Base-by-base conservation (phyloP, 2,888 invertebrate species). In the Sialis lutaria region DNA sequence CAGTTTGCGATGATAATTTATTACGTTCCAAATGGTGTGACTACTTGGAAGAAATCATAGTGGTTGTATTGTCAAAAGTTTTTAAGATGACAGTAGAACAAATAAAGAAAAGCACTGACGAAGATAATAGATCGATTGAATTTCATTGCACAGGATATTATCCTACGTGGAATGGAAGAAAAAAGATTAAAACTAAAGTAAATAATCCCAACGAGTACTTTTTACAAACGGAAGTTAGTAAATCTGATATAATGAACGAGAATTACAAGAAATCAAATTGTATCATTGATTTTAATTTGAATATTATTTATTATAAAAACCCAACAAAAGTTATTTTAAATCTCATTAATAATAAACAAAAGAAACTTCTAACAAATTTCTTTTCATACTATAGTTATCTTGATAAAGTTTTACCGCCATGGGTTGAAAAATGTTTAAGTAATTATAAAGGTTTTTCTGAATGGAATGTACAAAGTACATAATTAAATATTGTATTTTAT, bases 221-320 rank as follows among this genome's bases (percentile, higher is more conserved):
- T 4, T 53, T 68, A 13, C 61, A 64, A 33, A 62, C 55, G 47
- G 67, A 69, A 55, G 57, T 55, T 2, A 56, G 66, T 12, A 61
- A 67, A 2, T 55, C 65, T 5, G 57, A 58, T 42, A 51, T 64
- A 9, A 44, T 57, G 8, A 50, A 59, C 32, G 47, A 39, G 13
- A 54, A 44, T 44, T 52, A n/a, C 53, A 54, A 39, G 53, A 46
- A 48, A 6, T 41, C 9, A 52, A 4, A 50, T 48, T 5, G 50
- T 53, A 2, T 62, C 6, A 50, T 67, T 31, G 55, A 61, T 40
- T 64, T 67, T 48, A 55, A 55, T 6, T 56, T 65, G 37, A 54
- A 48, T 7, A 48, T 64, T 6, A 53, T 56, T 22, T 58, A 60
- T 32, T 53, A 50, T 12, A 47, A 50, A 3, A 53, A 59, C 30